A percentile compares a stretch with the other conserved stretches of the same genome.
These are phyloP conservation scores for Meles meles DNA, from an alignment of 2,113 vertebrate genomes.

Conservation along the genomic window DNA sequence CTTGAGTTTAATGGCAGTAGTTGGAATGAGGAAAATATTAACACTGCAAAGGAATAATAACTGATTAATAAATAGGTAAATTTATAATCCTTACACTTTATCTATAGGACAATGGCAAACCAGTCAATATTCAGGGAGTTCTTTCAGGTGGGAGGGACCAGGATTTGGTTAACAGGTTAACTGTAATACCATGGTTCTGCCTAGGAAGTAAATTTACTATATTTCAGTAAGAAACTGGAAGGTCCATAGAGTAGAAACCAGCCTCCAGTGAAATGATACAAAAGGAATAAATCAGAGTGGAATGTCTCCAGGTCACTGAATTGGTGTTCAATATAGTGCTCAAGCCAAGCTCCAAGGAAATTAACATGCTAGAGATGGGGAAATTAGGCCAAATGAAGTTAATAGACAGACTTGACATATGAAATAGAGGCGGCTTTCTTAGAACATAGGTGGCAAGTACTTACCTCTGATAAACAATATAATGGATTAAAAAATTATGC, in stretches of 20 bases:
- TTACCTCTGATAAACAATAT: neutral
- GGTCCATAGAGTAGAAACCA: neutral
- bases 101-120: neutral
- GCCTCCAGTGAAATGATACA: neutral
- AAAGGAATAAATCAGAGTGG: neutral
- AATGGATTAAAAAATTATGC: neutral
- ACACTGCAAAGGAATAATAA: neutral
- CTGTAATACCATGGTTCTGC: neutral
- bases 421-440: neutral
- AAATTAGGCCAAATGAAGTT: constrained; percentile 4
- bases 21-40: neutral
- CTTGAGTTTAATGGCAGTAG: neutral
- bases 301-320: constrained; percentile 5
- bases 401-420: neutral
- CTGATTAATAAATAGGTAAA: neutral
- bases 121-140: neutral
- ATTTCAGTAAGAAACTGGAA: neutral
- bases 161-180: neutral
- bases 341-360: neutral
- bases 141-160: neutral
- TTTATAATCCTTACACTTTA: neutral
- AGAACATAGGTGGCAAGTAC: neutral
- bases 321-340: neutral
- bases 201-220: neutral
- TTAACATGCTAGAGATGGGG: neutral